Evolutionary conservation across 2,113 vertebrate species (phyloP), one percentile per base, ranked within the genome.

Genomic region (Corythornis cristatus): DNA sequence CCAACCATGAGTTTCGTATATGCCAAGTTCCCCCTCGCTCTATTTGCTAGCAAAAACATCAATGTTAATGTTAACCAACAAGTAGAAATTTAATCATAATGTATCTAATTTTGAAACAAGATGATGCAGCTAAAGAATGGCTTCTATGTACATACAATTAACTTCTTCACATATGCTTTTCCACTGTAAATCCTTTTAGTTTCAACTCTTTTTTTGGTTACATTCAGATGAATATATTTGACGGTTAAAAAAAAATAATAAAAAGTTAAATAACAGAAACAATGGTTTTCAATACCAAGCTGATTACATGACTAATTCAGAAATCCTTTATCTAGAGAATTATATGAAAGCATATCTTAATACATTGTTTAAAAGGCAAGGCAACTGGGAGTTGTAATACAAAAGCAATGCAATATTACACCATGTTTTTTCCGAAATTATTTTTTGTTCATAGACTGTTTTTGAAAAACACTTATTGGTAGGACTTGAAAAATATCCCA

Each of bases 11-110:
- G 43, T 77, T 88, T 82, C 23, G 60, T 7, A 8, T 42, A 45
- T 18, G 15, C 45, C 18, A 70, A 72, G 45, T 26, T 70, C 37
- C 14, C 5, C 6, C 21, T 16, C 2, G 0, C 5, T 2, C 10
- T 56, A 60, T 29, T 78, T 53, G 23, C 57, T 75, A 48, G 9
- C 26, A 5, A 9, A 83, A 65, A 11, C 3, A 12, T 40, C 28
- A 84, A 64, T 11, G 60, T 5, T 15, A 45, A 14, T 10, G 46
- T 26, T 48, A 43, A 83, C 6, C 35, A 74, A 82, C 19, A 78
- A 78, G 40, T 13, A 76, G 40, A 57, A 37, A 20, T 74, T 62
- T 31, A 50, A n/a, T 16, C 12, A 74, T 4, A 31, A 45, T 6
- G 6, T 26, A 79, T 10, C 28, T 28, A 54, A 57, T 25, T 83